These are phyloP conservation scores for Clarias platycephalus DNA, from an alignment of 2,797 vertebrate genomes.

Conservation along the genomic window DNA sequence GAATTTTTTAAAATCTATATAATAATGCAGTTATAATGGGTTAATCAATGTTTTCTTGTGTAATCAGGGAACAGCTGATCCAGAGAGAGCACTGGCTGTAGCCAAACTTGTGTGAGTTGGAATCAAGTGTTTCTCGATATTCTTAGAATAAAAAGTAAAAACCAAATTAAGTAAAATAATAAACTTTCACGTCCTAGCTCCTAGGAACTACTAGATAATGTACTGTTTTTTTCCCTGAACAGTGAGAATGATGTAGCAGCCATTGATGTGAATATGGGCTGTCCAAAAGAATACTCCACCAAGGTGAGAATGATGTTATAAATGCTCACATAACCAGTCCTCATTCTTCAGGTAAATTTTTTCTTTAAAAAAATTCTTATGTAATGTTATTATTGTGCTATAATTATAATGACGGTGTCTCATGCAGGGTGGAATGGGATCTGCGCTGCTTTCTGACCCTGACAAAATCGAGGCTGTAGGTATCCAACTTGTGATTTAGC, in stretches of 20 bases:
- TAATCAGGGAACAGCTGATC: slow-evolving; percentile 87
- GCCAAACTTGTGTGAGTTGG: slow-evolving; percentile 90
- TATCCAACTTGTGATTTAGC: slow-evolving; percentile 13
- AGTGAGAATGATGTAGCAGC: slow-evolving; percentile 93
- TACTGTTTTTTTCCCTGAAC: slow-evolving; percentile 2
- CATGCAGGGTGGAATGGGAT: slow-evolving; percentile 95
- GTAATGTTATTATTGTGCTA: background rate
- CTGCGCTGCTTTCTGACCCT: slow-evolving; percentile 87
- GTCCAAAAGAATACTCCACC: slow-evolving; percentile 96
- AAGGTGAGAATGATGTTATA: slow-evolving; percentile 76
- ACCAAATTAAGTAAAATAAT: no score
- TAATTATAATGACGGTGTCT: slow-evolving; percentile 24
- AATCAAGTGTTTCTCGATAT: background rate
- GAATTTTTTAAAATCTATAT: background rate
- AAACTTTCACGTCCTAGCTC: background rate
- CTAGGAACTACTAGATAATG: background rate
- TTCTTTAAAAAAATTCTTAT: background rate
- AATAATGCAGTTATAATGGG: background rate
- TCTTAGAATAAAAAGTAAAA: background rate
- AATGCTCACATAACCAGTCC: background rate
- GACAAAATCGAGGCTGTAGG: slow-evolving; percentile 92
- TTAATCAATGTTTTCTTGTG: background rate
- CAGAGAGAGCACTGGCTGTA: slow-evolving; percentile 86
- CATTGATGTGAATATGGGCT: slow-evolving; percentile 96
- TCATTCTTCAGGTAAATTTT: background rate